Conservation (phyloP, 2,888 invertebrate genomes). For the Protophormia terraenovae region DNA sequence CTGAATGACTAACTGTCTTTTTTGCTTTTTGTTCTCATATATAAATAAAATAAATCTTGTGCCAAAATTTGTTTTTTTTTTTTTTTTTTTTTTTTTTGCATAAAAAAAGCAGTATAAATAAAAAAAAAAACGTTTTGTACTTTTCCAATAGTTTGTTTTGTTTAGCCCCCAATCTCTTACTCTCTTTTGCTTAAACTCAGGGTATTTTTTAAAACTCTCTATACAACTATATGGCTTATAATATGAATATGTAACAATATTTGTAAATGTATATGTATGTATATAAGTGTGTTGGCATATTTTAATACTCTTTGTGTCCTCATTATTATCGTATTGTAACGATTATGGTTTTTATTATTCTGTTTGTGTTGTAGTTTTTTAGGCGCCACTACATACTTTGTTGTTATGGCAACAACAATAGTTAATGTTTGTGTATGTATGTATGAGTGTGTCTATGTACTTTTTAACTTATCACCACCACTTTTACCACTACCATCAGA, state of each 20-base stretch:
- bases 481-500: neutral
- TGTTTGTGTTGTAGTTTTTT: constrained; percentile 52
- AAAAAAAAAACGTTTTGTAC: neutral
- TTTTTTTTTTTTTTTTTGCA: too few species aligned
- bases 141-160: constrained; percentile 11
- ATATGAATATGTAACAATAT: neutral
- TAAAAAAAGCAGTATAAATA: neutral
- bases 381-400: constrained; percentile 58
- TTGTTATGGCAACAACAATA: constrained; percentile 60
- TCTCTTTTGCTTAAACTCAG: neutral
- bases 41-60: constrained; percentile 33
- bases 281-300: neutral
- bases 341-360: constrained; percentile 57
- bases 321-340: constrained; percentile 64
- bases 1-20: neutral
- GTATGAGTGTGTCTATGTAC: constrained; percentile 4
- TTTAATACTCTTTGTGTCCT: constrained; percentile 56
- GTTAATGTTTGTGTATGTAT: neutral
- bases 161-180: neutral
- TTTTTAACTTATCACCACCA: constrained; percentile 9
- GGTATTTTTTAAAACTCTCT: neutral
- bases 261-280: neutral
- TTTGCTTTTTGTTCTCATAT: neutral
- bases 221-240: neutral
- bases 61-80: too few species aligned